phyloP scores from a whole-genome alignment of 2,113 vertebrate genomes.

The Coryphaenoides rupestris region DNA sequence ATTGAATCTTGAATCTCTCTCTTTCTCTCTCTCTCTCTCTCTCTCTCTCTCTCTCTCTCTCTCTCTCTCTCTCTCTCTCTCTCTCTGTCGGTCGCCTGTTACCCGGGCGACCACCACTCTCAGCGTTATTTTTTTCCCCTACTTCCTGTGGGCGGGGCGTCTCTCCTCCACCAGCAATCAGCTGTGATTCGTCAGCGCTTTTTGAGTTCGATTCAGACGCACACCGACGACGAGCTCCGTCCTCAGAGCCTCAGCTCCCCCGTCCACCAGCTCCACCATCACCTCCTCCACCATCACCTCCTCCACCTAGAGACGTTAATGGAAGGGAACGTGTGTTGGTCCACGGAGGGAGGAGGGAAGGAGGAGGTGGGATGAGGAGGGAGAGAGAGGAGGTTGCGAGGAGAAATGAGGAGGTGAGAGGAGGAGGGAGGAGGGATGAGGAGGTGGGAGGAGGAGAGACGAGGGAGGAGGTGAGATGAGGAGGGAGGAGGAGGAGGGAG shows the following conservation, averaged over 20 bases:
- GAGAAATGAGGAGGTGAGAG: no score
- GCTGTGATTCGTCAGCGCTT: slow-evolving; percentile 78
- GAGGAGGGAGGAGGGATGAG: slow-evolving; percentile 32
- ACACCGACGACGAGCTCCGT: slow-evolving; percentile 18
- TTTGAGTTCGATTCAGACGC: slow-evolving; percentile 69
- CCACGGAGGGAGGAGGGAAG: slow-evolving; percentile 7
- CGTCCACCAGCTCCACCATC: slow-evolving; percentile 19
- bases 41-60: slow-evolving; percentile 22
- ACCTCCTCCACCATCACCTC: no score
- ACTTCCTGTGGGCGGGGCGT: slow-evolving; percentile 76
- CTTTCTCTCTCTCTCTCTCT: slow-evolving; percentile 28
- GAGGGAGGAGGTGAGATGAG: no score
- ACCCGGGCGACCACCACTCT: slow-evolving; percentile 66
- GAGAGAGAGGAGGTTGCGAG: no score
- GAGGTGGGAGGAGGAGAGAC: no score
- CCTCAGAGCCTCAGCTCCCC: slow-evolving; percentile 32
- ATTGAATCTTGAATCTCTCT: no score
- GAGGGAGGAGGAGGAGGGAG: no score
- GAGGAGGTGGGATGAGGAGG: no score
- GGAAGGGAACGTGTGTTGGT: slow-evolving; percentile 12
- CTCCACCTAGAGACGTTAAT: slow-evolving; percentile 2
- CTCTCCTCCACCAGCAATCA: slow-evolving; percentile 75
- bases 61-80: slow-evolving; percentile 34
- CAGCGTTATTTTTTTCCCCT: slow-evolving; percentile 76
- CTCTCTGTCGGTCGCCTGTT: slow-evolving; percentile 51